Evolutionary conservation across 2,113 vertebrate genomes (phyloP).

Genomic region (Phoenicopterus ruber): DNA sequence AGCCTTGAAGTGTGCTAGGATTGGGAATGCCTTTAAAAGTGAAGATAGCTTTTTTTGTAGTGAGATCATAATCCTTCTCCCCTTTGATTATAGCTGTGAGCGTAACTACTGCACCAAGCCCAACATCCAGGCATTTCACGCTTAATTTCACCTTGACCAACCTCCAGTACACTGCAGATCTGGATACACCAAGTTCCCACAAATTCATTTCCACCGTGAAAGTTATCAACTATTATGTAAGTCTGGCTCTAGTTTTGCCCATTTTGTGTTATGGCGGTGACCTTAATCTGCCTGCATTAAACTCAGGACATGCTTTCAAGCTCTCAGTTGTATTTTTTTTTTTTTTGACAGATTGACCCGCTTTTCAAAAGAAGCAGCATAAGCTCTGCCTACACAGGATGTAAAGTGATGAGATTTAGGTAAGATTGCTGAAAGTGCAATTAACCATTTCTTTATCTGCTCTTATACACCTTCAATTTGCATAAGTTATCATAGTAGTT

Average conservation of each 20-base stretch:
- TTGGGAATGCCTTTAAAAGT: not conserved
- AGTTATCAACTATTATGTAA: slow-evolving; percentile 21
- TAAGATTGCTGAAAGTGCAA: not conserved
- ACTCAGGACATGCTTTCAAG: not conserved
- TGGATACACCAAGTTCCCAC: not conserved
- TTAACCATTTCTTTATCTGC: not conserved
- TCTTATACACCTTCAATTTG: not conserved
- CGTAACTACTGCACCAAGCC: not conserved
- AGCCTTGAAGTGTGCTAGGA: not conserved
- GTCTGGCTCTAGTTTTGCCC: not conserved
- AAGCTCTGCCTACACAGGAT: slow-evolving; percentile 30
- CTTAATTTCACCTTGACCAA: slow-evolving; percentile 58
- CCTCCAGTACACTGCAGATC: not conserved
- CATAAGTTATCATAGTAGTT: not conserved
- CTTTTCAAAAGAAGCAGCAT: slow-evolving; percentile 46
- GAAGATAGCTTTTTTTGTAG: not conserved
- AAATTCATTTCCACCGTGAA: slow-evolving; percentile 2
- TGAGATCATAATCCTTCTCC: not conserved
- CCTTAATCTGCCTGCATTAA: not conserved
- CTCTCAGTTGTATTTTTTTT: not conserved
- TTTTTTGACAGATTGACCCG: slow-evolving; percentile 21
- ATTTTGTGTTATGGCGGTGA: not conserved
- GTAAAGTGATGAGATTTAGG: slow-evolving; percentile 47
- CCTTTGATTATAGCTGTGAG: not conserved
- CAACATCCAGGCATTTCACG: not conserved